These are phyloP conservation scores for Cerastis leucographa DNA, from an alignment of 2,888 invertebrate species.

Conservation along the genomic window DNA sequence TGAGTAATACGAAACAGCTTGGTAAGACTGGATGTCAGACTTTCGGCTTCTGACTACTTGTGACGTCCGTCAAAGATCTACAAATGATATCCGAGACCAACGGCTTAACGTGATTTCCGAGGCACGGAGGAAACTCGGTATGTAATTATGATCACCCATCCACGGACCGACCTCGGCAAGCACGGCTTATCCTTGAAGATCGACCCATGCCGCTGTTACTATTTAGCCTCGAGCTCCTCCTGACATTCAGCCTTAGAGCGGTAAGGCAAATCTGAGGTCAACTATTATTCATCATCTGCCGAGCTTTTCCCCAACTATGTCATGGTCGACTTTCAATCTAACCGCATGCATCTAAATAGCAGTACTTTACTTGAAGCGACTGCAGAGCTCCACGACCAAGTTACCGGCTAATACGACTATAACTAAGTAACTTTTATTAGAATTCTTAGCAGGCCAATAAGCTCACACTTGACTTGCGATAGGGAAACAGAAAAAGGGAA, in stretches of 20 bases:
- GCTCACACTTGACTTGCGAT: slow-evolving; percentile 82
- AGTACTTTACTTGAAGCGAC: not conserved
- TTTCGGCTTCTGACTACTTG: too few relatives aligned
- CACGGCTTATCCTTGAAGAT: too few relatives aligned
- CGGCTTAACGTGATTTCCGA: too few relatives aligned
- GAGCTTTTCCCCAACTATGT: not conserved
- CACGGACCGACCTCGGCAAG: too few relatives aligned
- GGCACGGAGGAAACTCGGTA: too few relatives aligned
- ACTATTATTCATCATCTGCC: not conserved
- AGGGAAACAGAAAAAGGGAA: slow-evolving; percentile 71
- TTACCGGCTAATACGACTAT: not conserved
- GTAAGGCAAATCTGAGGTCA: not conserved
- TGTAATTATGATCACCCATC: too few relatives aligned
- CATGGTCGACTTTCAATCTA: not conserved
- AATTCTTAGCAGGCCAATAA: slow-evolving; percentile 84
- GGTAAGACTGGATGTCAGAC: too few relatives aligned
- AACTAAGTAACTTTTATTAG: slow-evolving; percentile 83
- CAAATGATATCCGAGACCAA: too few relatives aligned
- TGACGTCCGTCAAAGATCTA: too few relatives aligned
- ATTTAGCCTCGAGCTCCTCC: too few relatives aligned
- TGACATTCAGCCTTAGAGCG: not conserved
- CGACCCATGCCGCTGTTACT: too few relatives aligned
- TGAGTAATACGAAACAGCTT: too few relatives aligned
- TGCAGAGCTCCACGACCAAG: not conserved
- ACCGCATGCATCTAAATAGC: not conserved